Evolutionary conservation across 30 jellyfish, hydroid and myxozoan genomes (phyloP).

Genomic region (Aurelia sp.): DNA sequence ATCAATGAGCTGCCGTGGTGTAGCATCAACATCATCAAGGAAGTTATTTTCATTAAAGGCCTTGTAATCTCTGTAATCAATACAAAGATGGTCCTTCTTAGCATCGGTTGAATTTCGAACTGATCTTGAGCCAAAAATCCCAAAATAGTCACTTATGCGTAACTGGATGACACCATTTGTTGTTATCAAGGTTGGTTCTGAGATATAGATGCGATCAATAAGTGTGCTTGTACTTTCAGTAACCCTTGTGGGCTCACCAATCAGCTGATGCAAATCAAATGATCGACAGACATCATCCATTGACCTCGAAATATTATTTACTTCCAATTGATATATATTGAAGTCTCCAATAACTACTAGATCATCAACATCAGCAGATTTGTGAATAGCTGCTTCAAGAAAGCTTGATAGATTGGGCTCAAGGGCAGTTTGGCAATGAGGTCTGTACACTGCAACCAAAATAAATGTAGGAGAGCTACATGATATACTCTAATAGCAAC

Average conservation of each 20-base stretch:
- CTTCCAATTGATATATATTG: neutral
- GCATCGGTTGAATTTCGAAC: too few relatives aligned
- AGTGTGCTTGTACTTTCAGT: too few relatives aligned
- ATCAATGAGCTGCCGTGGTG: too few relatives aligned
- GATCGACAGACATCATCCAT: slow-evolving; percentile 24
- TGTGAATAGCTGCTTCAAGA: slow-evolving; percentile 2
- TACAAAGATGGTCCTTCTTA: too few relatives aligned
- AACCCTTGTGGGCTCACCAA: too few relatives aligned
- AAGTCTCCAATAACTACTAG: slow-evolving; percentile 19
- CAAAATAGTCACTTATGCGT: too few relatives aligned
- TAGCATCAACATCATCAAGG: too few relatives aligned
- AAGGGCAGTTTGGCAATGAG: neutral
- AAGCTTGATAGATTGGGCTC: slow-evolving; percentile 4
- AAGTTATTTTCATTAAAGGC: too few relatives aligned
- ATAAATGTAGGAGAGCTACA: slow-evolving; percentile 2
- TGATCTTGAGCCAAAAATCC: too few relatives aligned
- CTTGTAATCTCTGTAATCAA: neutral
- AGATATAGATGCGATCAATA: too few relatives aligned
- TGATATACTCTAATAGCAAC: neutral
- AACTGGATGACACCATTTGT: too few relatives aligned
- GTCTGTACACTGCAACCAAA: slow-evolving; percentile 6
- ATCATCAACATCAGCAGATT: slow-evolving; percentile 10
- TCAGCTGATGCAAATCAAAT: neutral
- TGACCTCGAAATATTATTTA: neutral
- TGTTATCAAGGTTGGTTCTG: too few relatives aligned